Conservation (phyloP, 37 sponge, comb jelly and placozoan species). For the Tethya wilhelma region DNA sequence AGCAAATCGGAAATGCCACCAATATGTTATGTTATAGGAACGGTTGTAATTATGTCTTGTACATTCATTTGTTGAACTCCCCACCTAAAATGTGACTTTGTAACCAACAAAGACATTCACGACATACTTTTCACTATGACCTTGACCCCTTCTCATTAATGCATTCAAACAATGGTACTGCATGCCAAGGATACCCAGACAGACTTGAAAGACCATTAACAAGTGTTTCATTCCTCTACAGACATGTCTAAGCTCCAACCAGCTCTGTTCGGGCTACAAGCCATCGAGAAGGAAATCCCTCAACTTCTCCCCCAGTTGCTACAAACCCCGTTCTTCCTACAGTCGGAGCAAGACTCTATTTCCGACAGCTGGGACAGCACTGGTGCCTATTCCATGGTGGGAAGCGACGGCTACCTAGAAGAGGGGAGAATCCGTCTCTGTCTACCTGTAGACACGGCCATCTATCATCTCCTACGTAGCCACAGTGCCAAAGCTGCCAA, state of each 20-base stretch:
- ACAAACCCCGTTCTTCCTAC: conserved; percentile 26
- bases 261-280: conserved; percentile 49
- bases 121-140: too few relatives aligned
- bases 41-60: too few relatives aligned
- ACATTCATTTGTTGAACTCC: too few relatives aligned
- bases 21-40: too few relatives aligned
- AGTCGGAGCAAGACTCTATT: neutral
- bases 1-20: too few relatives aligned
- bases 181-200: too few relatives aligned
- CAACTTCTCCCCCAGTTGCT: conserved; percentile 51
- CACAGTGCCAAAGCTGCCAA: conserved; percentile 52
- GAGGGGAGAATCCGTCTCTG: conserved; percentile 46
- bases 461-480: conserved; percentile 46
- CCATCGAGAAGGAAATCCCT: conserved; percentile 28
- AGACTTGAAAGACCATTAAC: neutral
- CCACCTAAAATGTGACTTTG: too few relatives aligned
- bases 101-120: too few relatives aligned
- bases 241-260: conserved; percentile 58
- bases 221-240: conserved; percentile 3
- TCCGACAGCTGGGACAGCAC: neutral
- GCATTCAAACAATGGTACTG: neutral
- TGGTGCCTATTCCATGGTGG: neutral
- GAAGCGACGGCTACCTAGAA: conserved; percentile 19
- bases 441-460: conserved; percentile 53
- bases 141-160: too few relatives aligned